Percentiles rank a stretch among this genome's conserved stretches.
These are phyloP conservation scores for Hippoglossus stenolepis DNA, from an alignment of 2,113 vertebrate species.

Conservation along the genomic window DNA sequence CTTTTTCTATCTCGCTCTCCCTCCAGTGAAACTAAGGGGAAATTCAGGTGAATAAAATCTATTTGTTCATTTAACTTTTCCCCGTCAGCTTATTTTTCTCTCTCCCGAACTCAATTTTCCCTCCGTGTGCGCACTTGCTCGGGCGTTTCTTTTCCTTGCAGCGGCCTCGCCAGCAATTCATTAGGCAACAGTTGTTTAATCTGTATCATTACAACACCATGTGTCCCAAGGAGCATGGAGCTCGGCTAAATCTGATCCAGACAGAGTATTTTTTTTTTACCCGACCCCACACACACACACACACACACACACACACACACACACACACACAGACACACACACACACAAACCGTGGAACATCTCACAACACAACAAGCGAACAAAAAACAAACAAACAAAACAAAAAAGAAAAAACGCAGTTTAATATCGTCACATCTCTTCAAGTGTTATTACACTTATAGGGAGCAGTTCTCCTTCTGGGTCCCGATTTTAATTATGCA, in stretches of 20 bases:
- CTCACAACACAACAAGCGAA: constrained; percentile 47
- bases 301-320: constrained; percentile 24
- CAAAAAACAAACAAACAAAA: constrained; percentile 37
- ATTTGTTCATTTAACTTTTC: constrained; percentile 71
- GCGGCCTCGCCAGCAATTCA: constrained; percentile 60
- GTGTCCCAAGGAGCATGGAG: constrained; percentile 49
- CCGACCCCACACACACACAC: too few relatives aligned
- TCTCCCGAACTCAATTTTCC: constrained; percentile 61
- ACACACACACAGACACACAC: constrained; percentile 2
- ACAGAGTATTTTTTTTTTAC: constrained; percentile 29
- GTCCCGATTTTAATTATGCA: constrained; percentile 78
- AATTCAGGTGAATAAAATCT: constrained; percentile 75
- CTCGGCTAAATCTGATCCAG: constrained; percentile 53
- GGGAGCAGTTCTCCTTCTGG: constrained; percentile 61
- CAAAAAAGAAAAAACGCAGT: constrained; percentile 21
- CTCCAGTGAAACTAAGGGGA: constrained; percentile 57
- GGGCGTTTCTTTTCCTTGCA: constrained; percentile 49
- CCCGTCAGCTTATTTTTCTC: constrained; percentile 43
- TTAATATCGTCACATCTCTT: constrained; percentile 71
- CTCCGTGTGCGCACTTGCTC: constrained; percentile 17
- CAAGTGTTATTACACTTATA: constrained; percentile 73
- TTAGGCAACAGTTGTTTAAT: constrained; percentile 70
- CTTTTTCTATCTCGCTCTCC: constrained; percentile 46
- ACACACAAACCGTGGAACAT: constrained; percentile 42
- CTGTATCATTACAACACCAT: constrained; percentile 67